A percentile compares a stretch with the other conserved stretches of the same genome.
Conservation (phyloP, 1,140 invertebrate genomes). For the Drosophila truncata region DNA sequence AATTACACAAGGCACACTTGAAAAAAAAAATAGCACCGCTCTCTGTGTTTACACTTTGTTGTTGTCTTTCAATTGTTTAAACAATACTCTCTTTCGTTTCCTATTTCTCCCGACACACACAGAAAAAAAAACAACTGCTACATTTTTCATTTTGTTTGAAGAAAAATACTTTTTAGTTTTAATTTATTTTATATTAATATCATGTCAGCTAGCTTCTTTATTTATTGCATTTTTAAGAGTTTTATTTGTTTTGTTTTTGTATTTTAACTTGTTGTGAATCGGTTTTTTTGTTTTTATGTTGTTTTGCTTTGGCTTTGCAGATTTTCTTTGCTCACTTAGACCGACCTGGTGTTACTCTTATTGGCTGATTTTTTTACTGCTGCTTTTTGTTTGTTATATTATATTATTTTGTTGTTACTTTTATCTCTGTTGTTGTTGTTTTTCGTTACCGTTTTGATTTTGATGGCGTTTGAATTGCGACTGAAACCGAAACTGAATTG, state of each 20-base stretch:
- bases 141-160: neutral
- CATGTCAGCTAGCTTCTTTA: neutral
- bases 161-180: no score
- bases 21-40: constrained; percentile 44
- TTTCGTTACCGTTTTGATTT: constrained; percentile 80
- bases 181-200: neutral
- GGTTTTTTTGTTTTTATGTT: constrained; percentile 1
- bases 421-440: constrained; percentile 67
- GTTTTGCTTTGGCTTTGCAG: neutral
- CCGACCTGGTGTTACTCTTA: neutral
- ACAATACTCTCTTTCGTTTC: constrained; percentile 38
- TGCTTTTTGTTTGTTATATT: constrained; percentile 6
- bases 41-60: constrained; percentile 41
- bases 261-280: neutral
- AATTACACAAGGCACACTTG: constrained; percentile 31
- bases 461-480: constrained; percentile 83
- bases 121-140: neutral
- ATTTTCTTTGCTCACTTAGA: neutral
- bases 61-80: constrained; percentile 59
- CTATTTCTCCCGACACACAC: neutral
- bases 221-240: neutral
- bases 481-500: constrained; percentile 79
- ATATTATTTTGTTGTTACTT: constrained; percentile 44
- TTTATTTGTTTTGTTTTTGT: neutral
- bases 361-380: constrained; percentile 6